A percentile compares a stretch with the other conserved stretches of the same genome.
Conservation (phyloP, 2,888 invertebrate species). For the Agonum fuliginosum region DNA sequence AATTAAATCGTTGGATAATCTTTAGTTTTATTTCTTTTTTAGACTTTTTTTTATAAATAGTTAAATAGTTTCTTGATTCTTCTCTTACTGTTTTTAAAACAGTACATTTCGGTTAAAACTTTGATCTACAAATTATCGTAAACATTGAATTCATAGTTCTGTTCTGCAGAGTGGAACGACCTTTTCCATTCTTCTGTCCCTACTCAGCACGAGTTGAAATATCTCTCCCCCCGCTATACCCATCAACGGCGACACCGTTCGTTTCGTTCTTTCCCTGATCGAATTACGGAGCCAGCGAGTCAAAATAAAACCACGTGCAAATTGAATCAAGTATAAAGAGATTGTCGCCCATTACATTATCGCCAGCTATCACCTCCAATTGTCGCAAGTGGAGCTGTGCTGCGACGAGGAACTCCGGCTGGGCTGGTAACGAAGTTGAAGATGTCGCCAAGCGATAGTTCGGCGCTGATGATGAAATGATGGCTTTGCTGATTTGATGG, state of each 20-base stretch:
- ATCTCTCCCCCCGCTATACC: not conserved
- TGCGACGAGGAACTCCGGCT: not conserved
- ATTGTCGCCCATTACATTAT: slow-evolving; percentile 70
- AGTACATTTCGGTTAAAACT: too few relatives aligned
- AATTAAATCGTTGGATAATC: too few relatives aligned
- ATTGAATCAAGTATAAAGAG: slow-evolving; percentile 71
- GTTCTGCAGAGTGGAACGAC: too few relatives aligned
- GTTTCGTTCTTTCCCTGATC: slow-evolving; percentile 65
- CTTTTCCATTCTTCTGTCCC: too few relatives aligned
- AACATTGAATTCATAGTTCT: too few relatives aligned
- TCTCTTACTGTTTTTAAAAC: too few relatives aligned
- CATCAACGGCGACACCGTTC: slow-evolving; percentile 9
- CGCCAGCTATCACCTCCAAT: slow-evolving; percentile 70
- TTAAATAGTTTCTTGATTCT: too few relatives aligned
- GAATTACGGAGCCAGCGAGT: slow-evolving; percentile 69
- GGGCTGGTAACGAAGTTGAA: not conserved
- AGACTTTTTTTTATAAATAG: too few relatives aligned
- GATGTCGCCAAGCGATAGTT: not conserved
- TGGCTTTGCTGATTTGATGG: not conserved
- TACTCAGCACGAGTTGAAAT: not conserved
- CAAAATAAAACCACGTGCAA: slow-evolving; percentile 71
- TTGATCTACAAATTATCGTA: too few relatives aligned
- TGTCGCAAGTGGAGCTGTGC: slow-evolving; percentile 55
- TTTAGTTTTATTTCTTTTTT: too few relatives aligned
- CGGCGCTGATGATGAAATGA: not conserved